These are phyloP conservation scores for Pharmacophagus antenor DNA, from an alignment of 2,888 invertebrate species.

Conservation along the genomic window DNA sequence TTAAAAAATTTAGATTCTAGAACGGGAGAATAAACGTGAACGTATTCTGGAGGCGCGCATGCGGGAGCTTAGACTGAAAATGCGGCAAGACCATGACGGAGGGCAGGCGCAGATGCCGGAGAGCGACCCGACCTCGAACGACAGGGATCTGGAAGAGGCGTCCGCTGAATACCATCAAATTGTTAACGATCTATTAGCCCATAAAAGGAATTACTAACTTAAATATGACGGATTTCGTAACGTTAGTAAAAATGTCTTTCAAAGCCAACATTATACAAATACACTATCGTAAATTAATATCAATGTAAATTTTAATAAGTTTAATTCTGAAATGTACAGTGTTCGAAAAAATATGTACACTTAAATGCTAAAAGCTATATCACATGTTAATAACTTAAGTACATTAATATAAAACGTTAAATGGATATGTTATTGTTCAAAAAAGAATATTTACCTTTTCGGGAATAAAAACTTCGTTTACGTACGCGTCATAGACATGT, in stretches of 20 bases:
- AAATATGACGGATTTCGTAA: not conserved
- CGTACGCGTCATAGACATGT: not conserved
- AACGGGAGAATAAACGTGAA: slow-evolving; percentile 93
- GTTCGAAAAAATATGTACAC: not conserved
- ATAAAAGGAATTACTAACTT: slow-evolving; percentile 43
- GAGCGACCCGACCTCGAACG: slow-evolving; percentile 49
- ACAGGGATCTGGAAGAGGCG: slow-evolving; percentile 66
- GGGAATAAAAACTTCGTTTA: too few species aligned
- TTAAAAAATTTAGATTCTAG: slow-evolving; percentile 85
- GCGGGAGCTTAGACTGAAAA: slow-evolving; percentile 87
- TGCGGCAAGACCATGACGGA: slow-evolving; percentile 64
- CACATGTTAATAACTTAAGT: not conserved
- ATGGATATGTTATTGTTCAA: not conserved
- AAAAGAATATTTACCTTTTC: not conserved
- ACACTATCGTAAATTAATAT: too few species aligned
- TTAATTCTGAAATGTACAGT: not conserved
- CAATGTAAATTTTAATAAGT: not conserved
- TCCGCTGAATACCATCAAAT: slow-evolving; percentile 63
- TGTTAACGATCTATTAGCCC: slow-evolving; percentile 54
- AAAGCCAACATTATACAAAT: too few species aligned
- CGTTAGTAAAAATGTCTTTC: too few species aligned
- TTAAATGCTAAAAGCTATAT: not conserved
- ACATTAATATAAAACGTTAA: not conserved
- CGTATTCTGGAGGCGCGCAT: slow-evolving; percentile 94
- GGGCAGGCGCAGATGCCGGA: slow-evolving; percentile 47